Percentiles rank a stretch among this genome's conserved stretches.
These are phyloP conservation scores for Arctopsyche grandis DNA, from an alignment of 1,140 invertebrate genomes.

Conservation along the genomic window DNA sequence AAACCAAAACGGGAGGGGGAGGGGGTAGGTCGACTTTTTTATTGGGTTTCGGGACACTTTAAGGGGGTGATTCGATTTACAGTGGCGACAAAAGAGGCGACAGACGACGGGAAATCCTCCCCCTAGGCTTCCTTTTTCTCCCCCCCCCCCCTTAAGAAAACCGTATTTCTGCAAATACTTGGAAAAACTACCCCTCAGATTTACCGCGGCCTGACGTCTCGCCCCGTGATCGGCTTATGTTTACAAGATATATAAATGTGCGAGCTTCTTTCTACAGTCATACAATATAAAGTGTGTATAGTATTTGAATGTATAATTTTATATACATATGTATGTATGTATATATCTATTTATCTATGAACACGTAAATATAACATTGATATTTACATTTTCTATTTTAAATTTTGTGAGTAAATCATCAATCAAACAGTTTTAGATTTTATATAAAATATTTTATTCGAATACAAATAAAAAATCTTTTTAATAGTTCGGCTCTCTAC, in stretches of 20 bases:
- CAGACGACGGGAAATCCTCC: constrained; percentile 11
- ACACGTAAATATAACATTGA: no score
- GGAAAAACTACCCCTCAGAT: constrained; percentile 13
- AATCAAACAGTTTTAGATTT: no score
- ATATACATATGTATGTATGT: no score
- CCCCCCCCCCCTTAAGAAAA: background rate
- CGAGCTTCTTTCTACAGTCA: background rate
- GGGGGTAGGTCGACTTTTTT: constrained; percentile 10
- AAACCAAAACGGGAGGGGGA: background rate
- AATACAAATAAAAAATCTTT: no score
- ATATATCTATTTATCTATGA: no score
- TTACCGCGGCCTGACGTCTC: constrained; percentile 4
- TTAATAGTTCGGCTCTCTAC: no score
- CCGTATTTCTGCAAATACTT: background rate
- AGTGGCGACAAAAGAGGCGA: constrained; percentile 46
- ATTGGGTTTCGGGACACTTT: constrained; percentile 14
- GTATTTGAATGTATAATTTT: no score
- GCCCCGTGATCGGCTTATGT: constrained; percentile 27
- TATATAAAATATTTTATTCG: no score
- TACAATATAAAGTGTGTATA: no score
- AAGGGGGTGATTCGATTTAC: constrained; percentile 50
- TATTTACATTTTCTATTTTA: no score
- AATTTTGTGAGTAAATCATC: no score
- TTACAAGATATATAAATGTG: constrained; percentile 9
- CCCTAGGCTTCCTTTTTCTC: background rate